Percentiles rank a stretch among this genome's conserved stretches.
Evolutionary conservation across 2,797 vertebrate species (phyloP).

Genomic region (Molossus molossus): DNA sequence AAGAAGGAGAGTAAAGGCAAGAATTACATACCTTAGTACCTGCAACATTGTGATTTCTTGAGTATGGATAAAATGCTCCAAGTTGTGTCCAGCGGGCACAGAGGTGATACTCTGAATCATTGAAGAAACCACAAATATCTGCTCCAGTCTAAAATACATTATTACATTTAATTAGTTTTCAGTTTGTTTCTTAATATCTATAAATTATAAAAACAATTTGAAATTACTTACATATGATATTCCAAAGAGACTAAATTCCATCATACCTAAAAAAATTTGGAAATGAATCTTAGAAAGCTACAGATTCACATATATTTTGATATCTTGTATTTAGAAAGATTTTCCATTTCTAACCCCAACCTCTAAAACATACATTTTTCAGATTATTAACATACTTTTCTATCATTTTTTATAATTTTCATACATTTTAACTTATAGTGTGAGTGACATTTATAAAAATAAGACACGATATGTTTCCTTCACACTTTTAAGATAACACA

Average conservation of each 20-base stretch:
- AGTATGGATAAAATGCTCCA: conserved; percentile 97
- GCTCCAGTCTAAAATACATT: conserved; percentile 93
- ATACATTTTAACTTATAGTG: neutral
- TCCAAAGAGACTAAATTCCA: conserved; percentile 98
- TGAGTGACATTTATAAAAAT: neutral
- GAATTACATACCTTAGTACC: conserved; percentile 76
- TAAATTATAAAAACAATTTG: neutral
- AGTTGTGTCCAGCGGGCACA: conserved; percentile 97
- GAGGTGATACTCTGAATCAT: conserved; percentile 92
- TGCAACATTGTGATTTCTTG: conserved; percentile 95
- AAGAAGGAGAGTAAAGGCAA: neutral
- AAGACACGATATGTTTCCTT: neutral
- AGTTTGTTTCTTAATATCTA: neutral
- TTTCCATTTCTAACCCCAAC: neutral
- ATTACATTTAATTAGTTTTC: conserved; percentile 64
- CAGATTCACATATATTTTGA: neutral
- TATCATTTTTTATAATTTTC: neutral
- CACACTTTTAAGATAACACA: neutral
- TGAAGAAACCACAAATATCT: conserved; percentile 97
- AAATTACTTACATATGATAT: conserved; percentile 95
- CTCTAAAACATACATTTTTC: neutral
- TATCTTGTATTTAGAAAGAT: neutral
- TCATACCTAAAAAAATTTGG: conserved; percentile 92
- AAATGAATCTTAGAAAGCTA: conserved; percentile 12
- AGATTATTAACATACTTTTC: neutral